Evolutionary conservation across 2,113 vertebrate species (phyloP).

Genomic region (Takifugu flavidus): DNA sequence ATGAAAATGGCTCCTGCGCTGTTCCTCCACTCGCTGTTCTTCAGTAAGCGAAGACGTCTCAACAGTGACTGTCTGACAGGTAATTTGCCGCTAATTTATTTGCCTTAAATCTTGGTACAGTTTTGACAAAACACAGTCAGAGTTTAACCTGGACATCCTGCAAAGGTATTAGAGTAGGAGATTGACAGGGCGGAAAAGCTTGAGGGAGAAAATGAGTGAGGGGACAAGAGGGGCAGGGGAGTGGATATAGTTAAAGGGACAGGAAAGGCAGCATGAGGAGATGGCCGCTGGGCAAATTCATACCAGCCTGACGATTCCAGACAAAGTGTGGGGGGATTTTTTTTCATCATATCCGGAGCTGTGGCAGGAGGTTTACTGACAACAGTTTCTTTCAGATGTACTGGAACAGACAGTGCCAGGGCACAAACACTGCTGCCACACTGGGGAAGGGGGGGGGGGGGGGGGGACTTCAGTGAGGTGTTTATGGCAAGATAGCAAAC

Average conservation of each 20-base stretch:
- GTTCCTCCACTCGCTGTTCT: slow-evolving; percentile 41
- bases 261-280: slow-evolving; percentile 22
- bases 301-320: slow-evolving; percentile 33
- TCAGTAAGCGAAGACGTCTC: slow-evolving; percentile 21
- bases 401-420: not conserved
- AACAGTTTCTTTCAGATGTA: slow-evolving; percentile 24
- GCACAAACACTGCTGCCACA: slow-evolving; percentile 12
- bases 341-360: slow-evolving; percentile 6
- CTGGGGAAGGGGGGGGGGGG: too few species aligned
- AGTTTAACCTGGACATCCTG: slow-evolving; percentile 61
- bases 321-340: slow-evolving; percentile 35
- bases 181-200: slow-evolving; percentile 40
- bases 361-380: slow-evolving; percentile 14
- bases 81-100: slow-evolving; percentile 66
- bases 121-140: slow-evolving; percentile 38
- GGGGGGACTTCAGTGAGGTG: slow-evolving; percentile 7
- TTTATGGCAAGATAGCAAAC: slow-evolving; percentile 13
- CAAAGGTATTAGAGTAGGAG: slow-evolving; percentile 55
- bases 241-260: slow-evolving; percentile 33
- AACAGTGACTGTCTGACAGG: slow-evolving; percentile 65
- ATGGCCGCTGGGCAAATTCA: slow-evolving; percentile 43
- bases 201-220: slow-evolving; percentile 19
- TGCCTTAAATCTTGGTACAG: slow-evolving; percentile 54
- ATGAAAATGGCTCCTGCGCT: slow-evolving; percentile 27
- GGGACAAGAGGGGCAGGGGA: slow-evolving; percentile 5